Conservation (phyloP, 1,140 invertebrate genomes). For the Temnothorax longispinosus region DNA sequence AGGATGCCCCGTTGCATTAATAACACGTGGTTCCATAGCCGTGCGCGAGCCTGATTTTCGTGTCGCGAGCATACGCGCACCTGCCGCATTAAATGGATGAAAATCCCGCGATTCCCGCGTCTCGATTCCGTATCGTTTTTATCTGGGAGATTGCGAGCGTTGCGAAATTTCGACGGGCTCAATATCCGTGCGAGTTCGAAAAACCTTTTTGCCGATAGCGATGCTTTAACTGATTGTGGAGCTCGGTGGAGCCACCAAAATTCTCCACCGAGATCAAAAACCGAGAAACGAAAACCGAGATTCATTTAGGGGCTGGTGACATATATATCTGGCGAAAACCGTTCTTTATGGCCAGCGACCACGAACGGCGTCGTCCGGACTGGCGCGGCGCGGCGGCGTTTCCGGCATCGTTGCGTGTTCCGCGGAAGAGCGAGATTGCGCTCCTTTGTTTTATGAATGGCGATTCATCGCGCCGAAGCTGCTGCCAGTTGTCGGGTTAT, state of each 20-base stretch:
- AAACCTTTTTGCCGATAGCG: background rate
- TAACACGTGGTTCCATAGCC: slow-evolving; percentile 38
- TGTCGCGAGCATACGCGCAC: background rate
- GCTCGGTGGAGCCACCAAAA: background rate
- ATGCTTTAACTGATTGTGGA: background rate
- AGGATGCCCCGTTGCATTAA: slow-evolving; percentile 31
- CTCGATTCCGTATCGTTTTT: background rate
- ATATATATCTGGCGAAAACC: background rate
- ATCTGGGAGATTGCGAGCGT: background rate
- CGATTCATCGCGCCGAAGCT: slow-evolving; percentile 32
- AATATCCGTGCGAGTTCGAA: background rate
- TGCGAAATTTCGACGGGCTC: slow-evolving; percentile 11
- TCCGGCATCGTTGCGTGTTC: slow-evolving; percentile 8
- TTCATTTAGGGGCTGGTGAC: slow-evolving; percentile 1
- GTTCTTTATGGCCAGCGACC: slow-evolving; percentile 22
- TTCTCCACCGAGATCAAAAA: background rate
- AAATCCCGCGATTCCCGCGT: background rate
- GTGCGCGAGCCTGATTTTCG: slow-evolving; percentile 11
- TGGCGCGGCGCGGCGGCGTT: background rate
- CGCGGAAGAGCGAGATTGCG: slow-evolving; percentile 38
- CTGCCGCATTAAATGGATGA: slow-evolving; percentile 26
- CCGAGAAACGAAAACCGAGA: background rate
- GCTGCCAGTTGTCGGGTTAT: slow-evolving; percentile 39
- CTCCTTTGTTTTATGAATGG: slow-evolving; percentile 52
- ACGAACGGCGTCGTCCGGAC: background rate